These are phyloP conservation scores for Otocyon megalotis DNA, from an alignment of 2,113 vertebrate species.

Conservation along the genomic window DNA sequence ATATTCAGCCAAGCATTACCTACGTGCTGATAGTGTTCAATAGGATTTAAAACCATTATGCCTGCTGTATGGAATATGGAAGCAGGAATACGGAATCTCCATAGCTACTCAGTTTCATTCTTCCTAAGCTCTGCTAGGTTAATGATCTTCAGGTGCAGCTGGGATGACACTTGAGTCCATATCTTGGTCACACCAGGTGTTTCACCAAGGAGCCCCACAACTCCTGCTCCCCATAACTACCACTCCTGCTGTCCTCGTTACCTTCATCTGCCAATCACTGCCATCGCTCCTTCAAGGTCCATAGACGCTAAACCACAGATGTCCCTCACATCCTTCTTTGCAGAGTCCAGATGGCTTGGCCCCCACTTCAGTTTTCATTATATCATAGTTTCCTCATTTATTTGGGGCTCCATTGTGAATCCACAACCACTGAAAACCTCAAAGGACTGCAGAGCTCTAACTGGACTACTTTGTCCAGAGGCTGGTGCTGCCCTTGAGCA, in stretches of 20 bases:
- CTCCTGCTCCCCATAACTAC: background rate
- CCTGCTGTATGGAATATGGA: background rate
- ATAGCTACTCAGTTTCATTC: background rate
- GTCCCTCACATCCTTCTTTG: background rate
- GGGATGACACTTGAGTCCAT: background rate
- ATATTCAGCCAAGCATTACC: background rate
- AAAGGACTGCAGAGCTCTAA: background rate
- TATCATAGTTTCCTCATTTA: background rate
- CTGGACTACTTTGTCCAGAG: background rate
- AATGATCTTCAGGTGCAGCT: background rate
- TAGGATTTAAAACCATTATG: background rate
- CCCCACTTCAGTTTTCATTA: background rate
- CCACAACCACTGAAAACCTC: background rate
- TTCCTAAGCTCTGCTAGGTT: background rate
- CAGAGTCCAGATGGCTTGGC: background rate
- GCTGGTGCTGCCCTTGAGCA: background rate
- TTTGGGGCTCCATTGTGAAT: background rate
- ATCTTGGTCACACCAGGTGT: background rate
- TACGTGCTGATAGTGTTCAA: background rate
- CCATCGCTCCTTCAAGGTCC: background rate
- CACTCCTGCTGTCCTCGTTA: background rate
- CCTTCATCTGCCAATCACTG: background rate
- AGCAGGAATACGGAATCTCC: too few species aligned
- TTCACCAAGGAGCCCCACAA: background rate
- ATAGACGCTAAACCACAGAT: background rate